Conservation (phyloP, 2,113 vertebrate genomes). For the Pristiophorus japonicus region DNA sequence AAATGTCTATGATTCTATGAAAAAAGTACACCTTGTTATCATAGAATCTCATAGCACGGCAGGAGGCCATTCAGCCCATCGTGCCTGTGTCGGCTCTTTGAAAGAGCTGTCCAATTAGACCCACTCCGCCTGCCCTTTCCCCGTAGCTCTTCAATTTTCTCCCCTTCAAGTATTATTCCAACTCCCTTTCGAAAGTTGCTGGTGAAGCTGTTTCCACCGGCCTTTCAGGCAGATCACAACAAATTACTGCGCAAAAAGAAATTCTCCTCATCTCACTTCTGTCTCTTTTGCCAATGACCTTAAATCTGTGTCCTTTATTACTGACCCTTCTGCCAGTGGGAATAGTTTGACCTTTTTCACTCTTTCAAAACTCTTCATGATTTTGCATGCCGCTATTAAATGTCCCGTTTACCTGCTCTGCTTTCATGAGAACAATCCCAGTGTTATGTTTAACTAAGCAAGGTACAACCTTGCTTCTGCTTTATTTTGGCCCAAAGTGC, state of each 20-base stretch:
- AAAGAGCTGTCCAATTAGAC: background rate
- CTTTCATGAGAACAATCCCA: background rate
- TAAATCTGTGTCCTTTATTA: too few species aligned
- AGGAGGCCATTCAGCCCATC: background rate
- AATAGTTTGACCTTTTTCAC: background rate
- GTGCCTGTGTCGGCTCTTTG: background rate
- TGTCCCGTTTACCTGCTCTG: background rate
- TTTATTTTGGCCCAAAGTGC: too few species aligned
- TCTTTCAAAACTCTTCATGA: background rate
- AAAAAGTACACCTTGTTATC: background rate
- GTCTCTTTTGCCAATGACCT: too few species aligned
- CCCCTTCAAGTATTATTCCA: background rate
- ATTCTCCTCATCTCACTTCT: background rate
- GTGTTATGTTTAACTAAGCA: too few species aligned
- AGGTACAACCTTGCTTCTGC: too few species aligned
- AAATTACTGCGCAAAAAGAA: background rate
- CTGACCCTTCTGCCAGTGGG: background rate
- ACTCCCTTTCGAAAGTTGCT: too few species aligned
- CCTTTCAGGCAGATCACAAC: too few species aligned
- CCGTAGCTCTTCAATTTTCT: background rate
- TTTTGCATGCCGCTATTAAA: background rate
- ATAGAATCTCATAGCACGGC: background rate
- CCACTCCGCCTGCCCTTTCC: background rate
- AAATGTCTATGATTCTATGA: too few species aligned
- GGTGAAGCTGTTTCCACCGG: too few species aligned